A percentile compares a stretch with the other conserved stretches of the same genome.
Conservation (phyloP, 2,888 invertebrate species). For the Arge pagana region DNA sequence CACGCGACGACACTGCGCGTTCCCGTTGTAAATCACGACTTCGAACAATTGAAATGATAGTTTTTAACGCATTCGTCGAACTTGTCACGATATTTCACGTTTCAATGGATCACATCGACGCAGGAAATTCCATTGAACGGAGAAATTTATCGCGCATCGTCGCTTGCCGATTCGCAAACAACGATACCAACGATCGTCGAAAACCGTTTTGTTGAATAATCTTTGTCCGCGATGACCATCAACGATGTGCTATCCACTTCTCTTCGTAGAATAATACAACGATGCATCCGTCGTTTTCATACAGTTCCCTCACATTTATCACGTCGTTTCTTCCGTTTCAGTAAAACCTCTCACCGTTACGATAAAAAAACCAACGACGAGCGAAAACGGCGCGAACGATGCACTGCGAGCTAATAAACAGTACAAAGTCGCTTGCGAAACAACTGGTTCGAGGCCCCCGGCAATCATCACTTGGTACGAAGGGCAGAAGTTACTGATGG, state of each 20-base stretch:
- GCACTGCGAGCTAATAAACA: slow-evolving; percentile 81
- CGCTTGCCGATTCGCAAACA: slow-evolving; percentile 18
- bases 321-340: slow-evolving; percentile 52
- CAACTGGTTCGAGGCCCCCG: slow-evolving; percentile 83
- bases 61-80: neutral
- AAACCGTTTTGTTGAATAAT: neutral
- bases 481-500: slow-evolving; percentile 79
- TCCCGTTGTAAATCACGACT: slow-evolving; percentile 7
- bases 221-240: neutral
- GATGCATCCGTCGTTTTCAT: neutral
- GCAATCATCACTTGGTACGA: slow-evolving; percentile 90
- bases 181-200: neutral
- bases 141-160: slow-evolving; percentile 29
- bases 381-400: slow-evolving; percentile 40
- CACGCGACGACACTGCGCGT: neutral
- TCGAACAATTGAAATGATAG: slow-evolving; percentile 6
- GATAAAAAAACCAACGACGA: slow-evolving; percentile 66
- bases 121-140: slow-evolving; percentile 28
- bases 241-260: neutral
- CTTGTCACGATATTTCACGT: slow-evolving; percentile 47
- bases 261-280: neutral
- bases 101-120: slow-evolving; percentile 43
- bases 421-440: slow-evolving; percentile 83
- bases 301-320: slow-evolving; percentile 5
- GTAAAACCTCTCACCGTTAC: slow-evolving; percentile 83